Base-by-base conservation (phyloP, 1,140 invertebrate species). In the Drosophila pruinosa region DNA sequence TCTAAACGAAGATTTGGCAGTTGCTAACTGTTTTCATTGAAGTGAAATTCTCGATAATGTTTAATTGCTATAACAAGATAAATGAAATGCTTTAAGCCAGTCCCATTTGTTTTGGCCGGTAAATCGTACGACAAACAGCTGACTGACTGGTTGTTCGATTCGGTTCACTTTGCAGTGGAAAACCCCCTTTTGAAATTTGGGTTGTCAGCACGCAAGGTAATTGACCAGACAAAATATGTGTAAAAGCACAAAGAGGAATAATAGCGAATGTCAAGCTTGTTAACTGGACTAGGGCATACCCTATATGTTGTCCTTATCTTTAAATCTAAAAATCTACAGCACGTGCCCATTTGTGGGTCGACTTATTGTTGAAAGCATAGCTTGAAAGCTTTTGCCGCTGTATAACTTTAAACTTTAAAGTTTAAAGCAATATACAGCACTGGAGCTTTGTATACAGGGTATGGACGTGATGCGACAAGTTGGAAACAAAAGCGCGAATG, bases 191-290 rank as follows among this genome's bases (percentile, higher is more conserved):
- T 26, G 43, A 36, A 45, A 45, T 61, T 52, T 43, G 48, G 56
- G 47, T 43, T 53, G 17, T 43, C 57, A 62, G 47, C 36, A 69
- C 50, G 57, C 47, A 54, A 69, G 57, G 65, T 62, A 69, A 69
- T 62, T 69, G 65, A 69, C 65, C 65, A 69, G 57, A 28, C 64
- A 28, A 36, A 69, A 26, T 38, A 19, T 43, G 26, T 62, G 41
- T 26, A 38, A 26, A 31, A 53, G 26, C 65, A 62, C 48, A 53
- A 52, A 68, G 47, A 48, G 28, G 26, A 69, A 47, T 52, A 45
- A 62, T 21, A 14, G 12, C 24, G 26, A 58, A 17, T 22, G 28
- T 8, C 8, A 26, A 2, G 8, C 0, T 41, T 6, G 34, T 0
- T 7, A 4, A 4, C 21, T 4, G 5, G 28, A 34, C 26, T 10